phyloP scores from a whole-genome alignment of 2,797 vertebrate species.

The Sus cebifrons region DNA sequence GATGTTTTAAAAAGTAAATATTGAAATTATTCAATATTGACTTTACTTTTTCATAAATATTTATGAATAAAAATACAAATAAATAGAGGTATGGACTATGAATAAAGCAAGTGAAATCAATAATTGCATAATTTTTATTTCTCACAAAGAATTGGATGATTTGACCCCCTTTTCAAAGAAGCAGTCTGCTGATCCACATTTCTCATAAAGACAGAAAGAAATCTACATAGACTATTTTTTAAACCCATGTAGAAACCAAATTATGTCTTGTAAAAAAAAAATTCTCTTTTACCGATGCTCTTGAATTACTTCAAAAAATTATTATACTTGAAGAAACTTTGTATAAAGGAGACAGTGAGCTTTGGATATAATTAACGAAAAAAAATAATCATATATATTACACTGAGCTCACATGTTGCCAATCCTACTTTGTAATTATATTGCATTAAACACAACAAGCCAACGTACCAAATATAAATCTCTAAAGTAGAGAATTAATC shows the following conservation, averaged over 20 bases:
- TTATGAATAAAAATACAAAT: neutral
- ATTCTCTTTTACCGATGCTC: neutral
- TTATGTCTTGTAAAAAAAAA: neutral
- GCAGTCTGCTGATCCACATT: conserved; percentile 10
- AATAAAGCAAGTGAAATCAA: neutral
- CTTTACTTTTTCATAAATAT: neutral
- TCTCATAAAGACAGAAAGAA: conserved; percentile 8
- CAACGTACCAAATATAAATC: conserved; percentile 40
- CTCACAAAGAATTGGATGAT: neutral
- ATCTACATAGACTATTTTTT: neutral
- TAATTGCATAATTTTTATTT: neutral
- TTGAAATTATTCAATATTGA: conserved; percentile 8
- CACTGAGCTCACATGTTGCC: neutral
- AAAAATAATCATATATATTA: neutral
- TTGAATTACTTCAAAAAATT: conserved; percentile 46
- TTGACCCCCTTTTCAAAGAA: neutral
- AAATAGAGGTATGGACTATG: neutral
- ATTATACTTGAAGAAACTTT: conserved; percentile 42
- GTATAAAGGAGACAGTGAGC: neutral
- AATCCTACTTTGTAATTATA: conserved; percentile 6
- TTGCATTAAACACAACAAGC: neutral
- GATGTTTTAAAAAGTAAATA: neutral
- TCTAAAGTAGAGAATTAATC: conserved; percentile 4
- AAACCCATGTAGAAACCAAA: conserved; percentile 8
- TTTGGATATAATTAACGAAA: conserved; percentile 49